phyloP scores from a whole-genome alignment of 1,140 invertebrate species.

The Atta cephalotes region DNA sequence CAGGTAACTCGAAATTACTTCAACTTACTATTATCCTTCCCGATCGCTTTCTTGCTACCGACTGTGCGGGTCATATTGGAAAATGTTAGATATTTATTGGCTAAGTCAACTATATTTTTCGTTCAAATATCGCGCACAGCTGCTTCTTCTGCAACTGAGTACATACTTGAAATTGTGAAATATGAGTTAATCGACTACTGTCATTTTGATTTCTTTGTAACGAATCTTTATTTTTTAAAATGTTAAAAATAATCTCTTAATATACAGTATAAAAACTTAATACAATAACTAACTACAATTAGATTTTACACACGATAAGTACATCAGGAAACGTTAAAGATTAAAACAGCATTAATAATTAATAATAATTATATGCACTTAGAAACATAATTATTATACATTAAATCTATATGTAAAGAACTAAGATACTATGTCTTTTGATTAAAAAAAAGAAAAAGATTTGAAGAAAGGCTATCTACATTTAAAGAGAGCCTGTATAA shows the following conservation, averaged over 20 bases:
- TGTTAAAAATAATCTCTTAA: neutral
- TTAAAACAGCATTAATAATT: neutral
- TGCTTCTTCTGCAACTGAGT: slow-evolving; percentile 27
- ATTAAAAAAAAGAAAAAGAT: neutral
- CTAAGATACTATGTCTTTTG: too few relatives aligned
- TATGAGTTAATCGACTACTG: slow-evolving; percentile 7
- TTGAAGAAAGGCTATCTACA: neutral
- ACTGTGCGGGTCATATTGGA: slow-evolving; percentile 48
- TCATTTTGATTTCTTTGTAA: neutral
- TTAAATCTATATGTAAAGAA: neutral
- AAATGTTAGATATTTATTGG: slow-evolving; percentile 60
- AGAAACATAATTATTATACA: too few relatives aligned
- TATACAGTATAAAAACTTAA: neutral
- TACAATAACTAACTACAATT: neutral
- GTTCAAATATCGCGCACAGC: slow-evolving; percentile 40
- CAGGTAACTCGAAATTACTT: slow-evolving; percentile 42
- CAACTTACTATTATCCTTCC: slow-evolving; percentile 39
- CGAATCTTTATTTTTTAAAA: neutral
- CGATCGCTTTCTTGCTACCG: slow-evolving; percentile 19
- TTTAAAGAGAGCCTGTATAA: neutral
- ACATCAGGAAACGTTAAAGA: neutral
- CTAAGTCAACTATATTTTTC: slow-evolving; percentile 43
- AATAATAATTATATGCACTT: too few relatives aligned
- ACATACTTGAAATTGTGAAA: slow-evolving; percentile 36
- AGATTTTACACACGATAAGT: neutral